phyloP scores from a whole-genome alignment of 2,888 invertebrate species.

The Ectropis crepuscularia region DNA sequence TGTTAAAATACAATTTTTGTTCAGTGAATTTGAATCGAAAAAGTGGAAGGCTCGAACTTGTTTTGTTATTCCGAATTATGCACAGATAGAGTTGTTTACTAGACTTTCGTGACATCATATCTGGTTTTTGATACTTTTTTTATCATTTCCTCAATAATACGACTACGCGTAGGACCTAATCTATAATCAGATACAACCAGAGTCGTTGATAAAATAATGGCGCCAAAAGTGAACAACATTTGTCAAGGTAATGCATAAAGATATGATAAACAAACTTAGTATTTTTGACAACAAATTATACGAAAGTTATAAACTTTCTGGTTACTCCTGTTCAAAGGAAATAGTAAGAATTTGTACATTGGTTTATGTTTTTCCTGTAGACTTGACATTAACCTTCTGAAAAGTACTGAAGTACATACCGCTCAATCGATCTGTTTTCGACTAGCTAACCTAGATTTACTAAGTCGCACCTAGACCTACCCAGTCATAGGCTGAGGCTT shows the following conservation, averaged over 20 bases:
- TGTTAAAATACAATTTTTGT: neutral
- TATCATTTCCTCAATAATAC: slow-evolving; percentile 21
- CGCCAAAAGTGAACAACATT: slow-evolving; percentile 7
- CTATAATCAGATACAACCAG: slow-evolving; percentile 11
- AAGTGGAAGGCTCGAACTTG: slow-evolving; percentile 1
- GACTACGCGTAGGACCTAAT: slow-evolving; percentile 10
- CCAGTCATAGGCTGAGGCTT: slow-evolving; percentile 27
- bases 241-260: neutral
- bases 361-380: slow-evolving; percentile 4
- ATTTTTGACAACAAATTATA: neutral
- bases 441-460: slow-evolving; percentile 40
- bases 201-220: slow-evolving; percentile 6
- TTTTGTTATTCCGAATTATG: neutral
- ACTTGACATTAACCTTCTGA: neutral
- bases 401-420: neutral
- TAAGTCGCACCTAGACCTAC: slow-evolving; percentile 37
- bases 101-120: slow-evolving; percentile 8
- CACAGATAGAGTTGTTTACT: slow-evolving; percentile 13
- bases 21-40: neutral
- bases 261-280: neutral
- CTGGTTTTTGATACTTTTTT: slow-evolving; percentile 1
- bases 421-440: slow-evolving; percentile 41
- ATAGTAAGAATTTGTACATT: neutral
- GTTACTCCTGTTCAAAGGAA: too few species aligned
- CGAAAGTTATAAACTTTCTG: neutral